These are phyloP conservation scores for Nannospalax galili DNA, from an alignment of 2,113 vertebrate genomes.

Conservation along the genomic window DNA sequence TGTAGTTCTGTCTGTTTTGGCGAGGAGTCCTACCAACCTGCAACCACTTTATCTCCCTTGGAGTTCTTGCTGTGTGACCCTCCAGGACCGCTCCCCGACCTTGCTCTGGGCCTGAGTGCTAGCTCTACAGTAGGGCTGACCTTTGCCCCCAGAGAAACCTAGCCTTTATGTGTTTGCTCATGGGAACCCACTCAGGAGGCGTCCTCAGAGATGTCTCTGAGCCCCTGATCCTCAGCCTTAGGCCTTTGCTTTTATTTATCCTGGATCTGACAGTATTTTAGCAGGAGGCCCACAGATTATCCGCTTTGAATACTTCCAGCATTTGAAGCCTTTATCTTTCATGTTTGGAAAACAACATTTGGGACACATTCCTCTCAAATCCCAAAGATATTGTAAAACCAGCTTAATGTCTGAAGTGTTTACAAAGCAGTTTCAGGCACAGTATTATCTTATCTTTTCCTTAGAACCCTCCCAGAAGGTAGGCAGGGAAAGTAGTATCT, in stretches of 20 bases:
- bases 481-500: not conserved
- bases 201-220: not conserved
- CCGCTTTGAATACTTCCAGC: slow-evolving; percentile 16
- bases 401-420: not conserved
- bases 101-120: not conserved
- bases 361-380: slow-evolving; percentile 39
- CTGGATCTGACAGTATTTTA: not conserved
- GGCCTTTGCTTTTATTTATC: slow-evolving; percentile 47
- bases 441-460: not conserved
- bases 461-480: not conserved
- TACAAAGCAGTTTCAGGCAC: not conserved
- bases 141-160: not conserved
- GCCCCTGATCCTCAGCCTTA: not conserved
- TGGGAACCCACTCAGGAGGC: not conserved
- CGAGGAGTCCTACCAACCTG: not conserved
- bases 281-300: slow-evolving; percentile 24
- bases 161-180: slow-evolving; percentile 10
- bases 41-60: not conserved
- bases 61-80: not conserved
- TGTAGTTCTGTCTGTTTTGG: not conserved
- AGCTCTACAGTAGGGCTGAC: not conserved
- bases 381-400: slow-evolving; percentile 21
- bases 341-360: slow-evolving; percentile 58
- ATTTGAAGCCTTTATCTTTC: slow-evolving; percentile 22
- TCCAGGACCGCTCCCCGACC: not conserved